These are phyloP conservation scores for Enoplosus armatus DNA, from an alignment of 2,797 vertebrate genomes.

Conservation along the genomic window DNA sequence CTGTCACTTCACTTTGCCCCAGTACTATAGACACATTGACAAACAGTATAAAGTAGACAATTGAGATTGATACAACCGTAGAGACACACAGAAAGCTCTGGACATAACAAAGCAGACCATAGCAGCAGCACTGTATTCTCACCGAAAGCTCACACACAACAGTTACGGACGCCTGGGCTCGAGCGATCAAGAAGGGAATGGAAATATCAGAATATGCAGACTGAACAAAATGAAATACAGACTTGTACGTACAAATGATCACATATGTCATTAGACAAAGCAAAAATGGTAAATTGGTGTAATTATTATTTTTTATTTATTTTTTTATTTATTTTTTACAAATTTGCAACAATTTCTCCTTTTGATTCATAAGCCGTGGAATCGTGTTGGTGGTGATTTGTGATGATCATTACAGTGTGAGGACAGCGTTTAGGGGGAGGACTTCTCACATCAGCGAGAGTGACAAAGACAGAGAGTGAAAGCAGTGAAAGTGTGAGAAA, in stretches of 20 bases:
- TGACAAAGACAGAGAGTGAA: conserved; percentile 52
- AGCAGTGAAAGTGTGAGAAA: conserved; percentile 47
- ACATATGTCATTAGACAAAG: conserved; percentile 8
- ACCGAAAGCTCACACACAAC: not conserved
- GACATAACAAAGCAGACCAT: conserved; percentile 42
- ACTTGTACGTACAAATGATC: conserved; percentile 16
- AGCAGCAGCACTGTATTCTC: conserved; percentile 18
- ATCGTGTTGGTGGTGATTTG: conserved; percentile 20
- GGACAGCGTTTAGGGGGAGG: conserved; percentile 32
- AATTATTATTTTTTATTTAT: too few species aligned
- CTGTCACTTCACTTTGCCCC: conserved; percentile 61
- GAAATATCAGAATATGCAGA: conserved; percentile 8
- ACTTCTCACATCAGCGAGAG: conserved; percentile 66
- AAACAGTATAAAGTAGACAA: conserved; percentile 64
- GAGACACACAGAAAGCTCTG: conserved; percentile 47
- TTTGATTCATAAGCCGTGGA: conserved; percentile 17
- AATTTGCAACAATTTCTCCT: conserved; percentile 17
- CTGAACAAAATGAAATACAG: not conserved
- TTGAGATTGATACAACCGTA: conserved; percentile 67
- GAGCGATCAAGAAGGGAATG: conserved; percentile 7
- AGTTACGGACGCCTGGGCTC: conserved; percentile 2
- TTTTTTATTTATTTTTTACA: too few species aligned
- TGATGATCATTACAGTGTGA: conserved; percentile 57
- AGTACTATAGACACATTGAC: conserved; percentile 63
- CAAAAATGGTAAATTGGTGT: conserved; percentile 19